These are phyloP conservation scores for Leucosticte australis DNA, from an alignment of 2,113 vertebrate genomes.

Conservation along the genomic window DNA sequence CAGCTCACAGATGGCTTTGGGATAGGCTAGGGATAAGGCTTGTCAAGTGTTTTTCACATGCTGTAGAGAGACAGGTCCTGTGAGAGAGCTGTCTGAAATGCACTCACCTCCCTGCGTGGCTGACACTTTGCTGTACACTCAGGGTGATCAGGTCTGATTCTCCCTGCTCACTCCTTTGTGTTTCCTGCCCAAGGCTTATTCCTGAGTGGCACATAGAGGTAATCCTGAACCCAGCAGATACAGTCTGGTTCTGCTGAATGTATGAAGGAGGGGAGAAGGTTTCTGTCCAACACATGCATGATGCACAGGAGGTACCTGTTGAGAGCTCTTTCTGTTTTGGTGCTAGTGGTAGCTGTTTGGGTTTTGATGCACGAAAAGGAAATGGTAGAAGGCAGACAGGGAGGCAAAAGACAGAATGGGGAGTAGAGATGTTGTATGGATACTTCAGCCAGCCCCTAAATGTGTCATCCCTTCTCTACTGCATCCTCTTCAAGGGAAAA, in stretches of 20 bases:
- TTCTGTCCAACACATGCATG: background rate
- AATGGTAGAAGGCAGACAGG: background rate
- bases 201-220: background rate
- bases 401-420: background rate
- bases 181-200: background rate
- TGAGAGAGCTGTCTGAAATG: background rate
- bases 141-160: background rate
- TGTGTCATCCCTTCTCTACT: background rate
- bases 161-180: background rate
- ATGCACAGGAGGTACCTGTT: background rate
- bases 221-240: background rate
- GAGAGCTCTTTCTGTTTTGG: background rate
- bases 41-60: background rate
- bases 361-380: background rate
- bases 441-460: background rate
- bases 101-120: background rate
- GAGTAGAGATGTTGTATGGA: background rate
- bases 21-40: background rate
- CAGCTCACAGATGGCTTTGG: conserved; percentile 26
- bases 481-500: background rate
- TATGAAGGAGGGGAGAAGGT: background rate
- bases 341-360: background rate
- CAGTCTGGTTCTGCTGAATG: background rate
- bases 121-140: background rate
- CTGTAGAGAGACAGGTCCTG: background rate